These are phyloP conservation scores for Ophion ellenae DNA, from an alignment of 2,888 invertebrate genomes.

Conservation along the genomic window DNA sequence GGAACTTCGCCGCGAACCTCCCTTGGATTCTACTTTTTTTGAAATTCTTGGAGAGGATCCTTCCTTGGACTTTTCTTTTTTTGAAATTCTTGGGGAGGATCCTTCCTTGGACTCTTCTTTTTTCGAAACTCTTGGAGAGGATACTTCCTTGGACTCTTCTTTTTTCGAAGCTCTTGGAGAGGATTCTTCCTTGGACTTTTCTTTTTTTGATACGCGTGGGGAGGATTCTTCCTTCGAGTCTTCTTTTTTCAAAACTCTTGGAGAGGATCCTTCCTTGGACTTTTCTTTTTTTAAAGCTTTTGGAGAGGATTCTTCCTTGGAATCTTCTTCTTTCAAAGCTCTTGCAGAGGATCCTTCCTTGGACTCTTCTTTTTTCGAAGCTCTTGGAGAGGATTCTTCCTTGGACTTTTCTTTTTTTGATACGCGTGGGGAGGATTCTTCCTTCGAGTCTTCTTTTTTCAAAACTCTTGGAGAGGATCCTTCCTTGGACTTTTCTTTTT, in stretches of 20 bases:
- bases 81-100: slow-evolving; percentile 68
- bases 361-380: slow-evolving; percentile 8
- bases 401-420: slow-evolving; percentile 28
- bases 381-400: slow-evolving; percentile 8
- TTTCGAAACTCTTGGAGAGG: slow-evolving; percentile 60
- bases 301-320: slow-evolving; percentile 57
- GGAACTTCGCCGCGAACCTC: slow-evolving; percentile 21
- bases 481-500: slow-evolving; percentile 3
- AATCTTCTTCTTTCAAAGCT: not conserved
- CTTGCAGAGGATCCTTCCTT: slow-evolving; percentile 4
- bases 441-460: slow-evolving; percentile 28
- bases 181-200: not conserved
- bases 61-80: slow-evolving; percentile 55
- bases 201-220: not conserved
- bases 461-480: slow-evolving; percentile 12
- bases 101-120: slow-evolving; percentile 61
- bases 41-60: slow-evolving; percentile 7
- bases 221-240: slow-evolving; percentile 33
- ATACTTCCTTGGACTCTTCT: slow-evolving; percentile 40
- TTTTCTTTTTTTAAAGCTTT: slow-evolving; percentile 60
- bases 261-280: not conserved
- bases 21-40: slow-evolving; percentile 65
- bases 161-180: slow-evolving; percentile 12
- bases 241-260: slow-evolving; percentile 64
- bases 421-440: slow-evolving; percentile 56